phyloP scores from a whole-genome alignment of 2,797 vertebrate species.

The Bovichtus diacanthus region DNA sequence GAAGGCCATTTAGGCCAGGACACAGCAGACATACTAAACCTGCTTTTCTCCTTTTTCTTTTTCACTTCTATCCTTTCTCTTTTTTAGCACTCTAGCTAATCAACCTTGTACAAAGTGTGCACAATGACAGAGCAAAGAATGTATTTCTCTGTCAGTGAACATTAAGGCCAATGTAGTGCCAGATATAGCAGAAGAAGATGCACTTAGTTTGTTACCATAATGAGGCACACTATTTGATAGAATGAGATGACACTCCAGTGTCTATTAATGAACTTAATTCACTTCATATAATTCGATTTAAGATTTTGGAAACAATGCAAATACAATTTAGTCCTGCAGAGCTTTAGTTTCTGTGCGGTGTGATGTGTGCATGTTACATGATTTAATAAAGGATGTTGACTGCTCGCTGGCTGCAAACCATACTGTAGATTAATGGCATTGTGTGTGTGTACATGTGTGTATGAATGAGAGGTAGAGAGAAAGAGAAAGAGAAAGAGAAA shows the following conservation, averaged over 20 bases:
- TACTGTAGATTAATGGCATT: constrained; percentile 28
- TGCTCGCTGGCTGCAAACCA: constrained; percentile 35
- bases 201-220: constrained; percentile 16
- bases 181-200: constrained; percentile 10
- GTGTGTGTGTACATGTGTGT: constrained; percentile 3
- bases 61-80: background rate
- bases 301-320: background rate
- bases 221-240: background rate
- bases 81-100: constrained; percentile 3
- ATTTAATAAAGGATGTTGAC: constrained; percentile 38
- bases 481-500: constrained; percentile 1
- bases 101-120: constrained; percentile 7
- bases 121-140: constrained; percentile 4
- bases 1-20: constrained; percentile 72
- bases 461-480: constrained; percentile 17
- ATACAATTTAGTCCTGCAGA: background rate
- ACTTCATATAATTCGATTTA: constrained; percentile 13
- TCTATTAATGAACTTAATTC: constrained; percentile 27
- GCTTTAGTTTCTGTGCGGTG: background rate
- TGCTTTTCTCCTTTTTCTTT: constrained; percentile 9
- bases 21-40: constrained; percentile 50
- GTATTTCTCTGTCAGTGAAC: background rate
- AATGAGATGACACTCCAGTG: background rate
- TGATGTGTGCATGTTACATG: constrained; percentile 18
- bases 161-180: background rate